Evolutionary conservation across 2,113 vertebrate species (phyloP), one percentile per base, ranked within the genome.

Genomic region (Sphaerodactylus townsendi): DNA sequence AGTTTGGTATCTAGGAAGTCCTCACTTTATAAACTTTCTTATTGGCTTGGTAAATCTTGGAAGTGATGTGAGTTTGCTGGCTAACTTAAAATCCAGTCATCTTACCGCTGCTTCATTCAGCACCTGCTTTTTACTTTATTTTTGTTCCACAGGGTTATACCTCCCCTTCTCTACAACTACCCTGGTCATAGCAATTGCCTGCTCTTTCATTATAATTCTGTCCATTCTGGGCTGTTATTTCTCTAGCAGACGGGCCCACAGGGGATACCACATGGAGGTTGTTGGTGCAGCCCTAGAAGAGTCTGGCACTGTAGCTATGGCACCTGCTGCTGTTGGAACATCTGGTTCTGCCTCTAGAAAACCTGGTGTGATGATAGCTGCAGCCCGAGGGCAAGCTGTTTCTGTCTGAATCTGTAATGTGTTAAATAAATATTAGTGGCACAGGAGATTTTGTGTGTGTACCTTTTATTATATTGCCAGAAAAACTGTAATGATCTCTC

Each of bases 151-250:
- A 92, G 91, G 71, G 7, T 6, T n/a, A 0, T 17, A 11, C 5
- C 3, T 79, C 65, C 70, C 81, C 0, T 10, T 86, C 11, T 78
- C 87, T 0, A 82, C 9, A 4, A 50, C 86, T 65, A 73, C 5
- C 1, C 10, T 89, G 65, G 88, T 85, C 77, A 88, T 92, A 35
- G 87, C 83, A 62, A 82, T 82, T 68, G 81, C 90, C 86, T 35
- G 85, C 70, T 79, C 74, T 33, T 0, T 84, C 74, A 56, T 92
- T 0, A 1, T 9, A 0, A 33, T 84, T 0, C 37, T 71, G 33
- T 65, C 59, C 8, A 0, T 35, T 14, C 3, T 82, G 1, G 88
- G 70, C 11, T 92, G 91, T 39, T 90, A 88, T 33, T 82, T 86
- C 59, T 90, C 89, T 0, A 3, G 17, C 28, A 82, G 28, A 6